Base-by-base conservation (phyloP, 2,113 vertebrate species). In the Gila orcuttii region DNA sequence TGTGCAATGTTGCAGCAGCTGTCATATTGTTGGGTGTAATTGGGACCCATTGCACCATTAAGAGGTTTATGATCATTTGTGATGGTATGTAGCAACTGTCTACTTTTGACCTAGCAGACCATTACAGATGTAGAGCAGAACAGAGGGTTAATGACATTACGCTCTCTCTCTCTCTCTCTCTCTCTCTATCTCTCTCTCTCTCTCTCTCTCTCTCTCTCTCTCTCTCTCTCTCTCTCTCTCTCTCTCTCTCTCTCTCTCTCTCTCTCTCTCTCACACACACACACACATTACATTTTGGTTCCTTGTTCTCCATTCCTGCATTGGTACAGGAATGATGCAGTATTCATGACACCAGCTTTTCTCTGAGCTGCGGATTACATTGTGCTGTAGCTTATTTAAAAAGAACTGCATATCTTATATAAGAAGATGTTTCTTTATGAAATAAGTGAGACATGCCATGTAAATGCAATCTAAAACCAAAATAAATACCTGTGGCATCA, bases 31-130 rank as follows among this genome's bases (percentile, higher is more conserved):
- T 88, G 79, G 85, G 90, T 91, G 90, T 94, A 94, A 94, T 93
- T 93, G 93, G 91, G 91, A 90, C 89, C 92, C 89, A 90, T 91
- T 92, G 93, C 88, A 93, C 93, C 93, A 93, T 94, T 94, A 93
- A 82, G 87, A 89, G 90, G 90, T 92, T 93, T 94, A 93, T 93
- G 92, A 93, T 93, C 88, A 88, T 91, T 92, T 93, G 90, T 92
- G 90, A 88, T 93, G 89, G 90, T 87, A 86, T 86, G 76, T 85
- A 89, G 84, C 89, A 90, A 78, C 90, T 83, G 89, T 91, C 89
- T 92, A 89, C 91, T 86, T 93, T 93, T 94, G 94, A 94, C 93
- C 93, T 88, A 75, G 87, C 91, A 90, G 90, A 68, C 82, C 83
- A 87, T 84, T 82, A 79, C 89, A 84, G 85, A 89, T 88, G 86